A percentile compares a stretch with the other conserved stretches of the same genome.
These are phyloP conservation scores for Chaenocephalus aceratus DNA, from an alignment of 2,113 vertebrate species.

Conservation along the genomic window DNA sequence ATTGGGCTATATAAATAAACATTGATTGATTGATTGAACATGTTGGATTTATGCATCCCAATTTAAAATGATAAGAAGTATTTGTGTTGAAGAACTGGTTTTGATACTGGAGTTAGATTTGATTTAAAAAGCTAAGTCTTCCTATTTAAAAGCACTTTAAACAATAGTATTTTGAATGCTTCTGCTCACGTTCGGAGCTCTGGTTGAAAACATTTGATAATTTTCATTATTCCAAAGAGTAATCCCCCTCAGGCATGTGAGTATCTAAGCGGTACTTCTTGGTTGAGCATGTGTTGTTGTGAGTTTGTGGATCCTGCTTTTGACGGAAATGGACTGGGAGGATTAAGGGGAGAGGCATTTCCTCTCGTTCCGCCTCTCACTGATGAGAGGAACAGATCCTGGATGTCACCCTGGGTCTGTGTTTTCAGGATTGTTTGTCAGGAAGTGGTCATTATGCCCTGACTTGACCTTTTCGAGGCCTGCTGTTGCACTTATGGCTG, in stretches of 20 bases:
- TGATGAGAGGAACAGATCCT: slow-evolving; percentile 51
- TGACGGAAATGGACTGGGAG: slow-evolving; percentile 51
- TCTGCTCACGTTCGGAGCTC: neutral
- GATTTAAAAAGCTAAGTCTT: neutral
- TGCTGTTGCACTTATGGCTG: neutral
- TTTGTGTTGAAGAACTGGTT: neutral
- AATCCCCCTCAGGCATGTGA: neutral
- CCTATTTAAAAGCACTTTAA: neutral
- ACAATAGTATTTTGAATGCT: too few relatives aligned
- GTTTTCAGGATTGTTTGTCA: slow-evolving; percentile 40
- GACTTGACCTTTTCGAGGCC: slow-evolving; percentile 25
- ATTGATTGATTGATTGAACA: too few relatives aligned
- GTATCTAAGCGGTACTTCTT: neutral
- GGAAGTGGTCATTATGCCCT: slow-evolving; percentile 51
- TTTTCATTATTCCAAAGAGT: too few relatives aligned
- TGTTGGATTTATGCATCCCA: neutral
- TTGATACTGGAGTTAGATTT: neutral
- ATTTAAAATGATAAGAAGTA: neutral
- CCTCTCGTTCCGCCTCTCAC: slow-evolving; percentile 52
- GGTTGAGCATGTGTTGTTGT: neutral
- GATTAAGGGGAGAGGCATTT: slow-evolving; percentile 66
- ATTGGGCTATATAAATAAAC: too few relatives aligned
- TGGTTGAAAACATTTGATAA: too few relatives aligned
- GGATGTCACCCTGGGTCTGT: slow-evolving; percentile 29
- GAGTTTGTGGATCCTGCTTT: slow-evolving; percentile 21